These are phyloP conservation scores for Siderastrea radians DNA, from an alignment of 92 coral and sea anemone genomes.

Conservation along the genomic window DNA sequence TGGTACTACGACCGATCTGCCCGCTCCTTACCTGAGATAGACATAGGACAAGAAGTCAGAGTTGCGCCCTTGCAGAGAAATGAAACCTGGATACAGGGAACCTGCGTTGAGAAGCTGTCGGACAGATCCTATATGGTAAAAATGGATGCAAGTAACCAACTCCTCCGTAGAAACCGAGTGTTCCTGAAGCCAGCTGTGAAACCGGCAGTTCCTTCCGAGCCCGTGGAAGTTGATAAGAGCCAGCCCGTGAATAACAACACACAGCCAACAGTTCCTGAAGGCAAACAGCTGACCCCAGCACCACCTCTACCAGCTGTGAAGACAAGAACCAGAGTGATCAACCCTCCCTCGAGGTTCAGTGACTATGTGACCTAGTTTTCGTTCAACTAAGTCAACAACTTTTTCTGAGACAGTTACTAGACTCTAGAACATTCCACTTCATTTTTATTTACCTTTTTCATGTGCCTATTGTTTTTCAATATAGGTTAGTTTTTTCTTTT, in stretches of 20 bases:
- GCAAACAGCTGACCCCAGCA: neutral
- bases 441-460: too few species aligned
- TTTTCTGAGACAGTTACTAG: neutral
- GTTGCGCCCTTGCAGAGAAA: too few species aligned
- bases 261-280: constrained; percentile 5
- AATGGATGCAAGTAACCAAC: constrained; percentile 1
- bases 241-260: neutral
- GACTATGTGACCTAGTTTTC: neutral
- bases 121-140: constrained; percentile 34
- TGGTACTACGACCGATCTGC: too few species aligned
- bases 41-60: too few species aligned
- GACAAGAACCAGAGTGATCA: constrained; percentile 20
- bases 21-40: too few species aligned
- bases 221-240: neutral
- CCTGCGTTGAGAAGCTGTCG: neutral
- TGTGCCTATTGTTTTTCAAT: too few species aligned
- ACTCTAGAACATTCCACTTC: too few species aligned
- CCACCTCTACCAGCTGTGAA: constrained; percentile 3
- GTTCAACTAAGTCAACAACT: neutral
- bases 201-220: neutral
- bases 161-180: constrained; percentile 19
- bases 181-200: constrained; percentile 27
- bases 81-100: too few species aligned
- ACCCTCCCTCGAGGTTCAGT: constrained; percentile 13
- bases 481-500: too few species aligned